A percentile compares a stretch with the other conserved stretches of the same genome.
phyloP scores from a whole-genome alignment of 2,797 vertebrate species.

The Sandelia bainsii region DNA sequence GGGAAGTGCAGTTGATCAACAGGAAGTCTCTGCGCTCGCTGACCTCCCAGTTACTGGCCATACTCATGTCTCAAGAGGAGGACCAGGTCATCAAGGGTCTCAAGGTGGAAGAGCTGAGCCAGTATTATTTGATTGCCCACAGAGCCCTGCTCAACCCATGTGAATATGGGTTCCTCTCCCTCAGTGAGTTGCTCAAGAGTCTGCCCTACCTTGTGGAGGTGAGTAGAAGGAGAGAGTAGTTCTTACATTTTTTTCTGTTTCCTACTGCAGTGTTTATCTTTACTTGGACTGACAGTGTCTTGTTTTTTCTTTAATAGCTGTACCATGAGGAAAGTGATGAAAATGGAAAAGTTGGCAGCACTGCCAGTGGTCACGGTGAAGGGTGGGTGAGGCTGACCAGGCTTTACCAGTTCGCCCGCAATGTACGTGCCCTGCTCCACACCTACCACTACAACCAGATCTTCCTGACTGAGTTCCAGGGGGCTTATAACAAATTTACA shows the following conservation, averaged over 20 bases:
- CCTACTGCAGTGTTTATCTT: background rate
- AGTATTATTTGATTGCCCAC: constrained; percentile 84
- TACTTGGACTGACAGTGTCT: background rate
- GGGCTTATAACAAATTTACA: constrained; percentile 92
- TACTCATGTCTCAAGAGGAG: constrained; percentile 94
- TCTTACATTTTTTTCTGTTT: background rate
- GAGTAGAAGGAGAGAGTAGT: background rate
- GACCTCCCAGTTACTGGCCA: constrained; percentile 91
- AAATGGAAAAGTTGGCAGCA: background rate
- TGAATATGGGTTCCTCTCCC: constrained; percentile 97
- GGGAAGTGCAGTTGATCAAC: constrained; percentile 95
- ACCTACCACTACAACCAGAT: constrained; percentile 99
- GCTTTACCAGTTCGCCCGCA: constrained; percentile 94
- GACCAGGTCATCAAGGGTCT: constrained; percentile 74
- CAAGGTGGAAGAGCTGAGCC: constrained; percentile 88
- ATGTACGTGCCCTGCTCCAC: constrained; percentile 92
- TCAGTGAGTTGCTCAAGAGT: constrained; percentile 94
- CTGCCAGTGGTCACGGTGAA: constrained; percentile 54
- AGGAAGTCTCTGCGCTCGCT: constrained; percentile 94
- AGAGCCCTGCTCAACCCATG: constrained; percentile 90
- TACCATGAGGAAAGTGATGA: constrained; percentile 80
- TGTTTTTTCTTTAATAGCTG: constrained; percentile 78
- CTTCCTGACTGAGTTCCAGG: constrained; percentile 93
- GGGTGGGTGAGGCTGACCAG: constrained; percentile 92
- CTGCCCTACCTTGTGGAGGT: constrained; percentile 97